These are phyloP conservation scores for Drosophila miranda DNA, from an alignment of 1,140 invertebrate genomes.

Conservation along the genomic window DNA sequence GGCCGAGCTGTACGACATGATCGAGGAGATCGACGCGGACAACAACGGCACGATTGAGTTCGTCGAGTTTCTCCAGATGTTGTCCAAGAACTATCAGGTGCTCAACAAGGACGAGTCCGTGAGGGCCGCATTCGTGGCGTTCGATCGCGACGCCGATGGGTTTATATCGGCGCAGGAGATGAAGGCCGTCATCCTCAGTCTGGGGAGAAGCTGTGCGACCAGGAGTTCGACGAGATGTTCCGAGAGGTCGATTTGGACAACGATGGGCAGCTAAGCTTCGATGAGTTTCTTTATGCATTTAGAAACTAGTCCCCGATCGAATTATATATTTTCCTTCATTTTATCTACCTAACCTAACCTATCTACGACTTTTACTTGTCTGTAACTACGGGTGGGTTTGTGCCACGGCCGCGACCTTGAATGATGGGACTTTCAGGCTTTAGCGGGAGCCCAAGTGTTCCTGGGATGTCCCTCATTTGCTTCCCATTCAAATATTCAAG, in stretches of 20 bases:
- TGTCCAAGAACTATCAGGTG: conserved; percentile 7
- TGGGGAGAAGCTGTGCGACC: conserved; percentile 33
- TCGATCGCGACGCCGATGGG: conserved; percentile 44
- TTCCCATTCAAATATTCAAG: conserved; percentile 20
- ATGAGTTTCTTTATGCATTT: conserved; percentile 32
- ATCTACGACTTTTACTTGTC: no score
- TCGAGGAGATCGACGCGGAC: conserved; percentile 43
- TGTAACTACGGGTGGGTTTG: no score
- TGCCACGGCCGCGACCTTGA: no score
- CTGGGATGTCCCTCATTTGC: background rate
- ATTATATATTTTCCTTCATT: no score
- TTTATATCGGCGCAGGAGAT: conserved; percentile 27
- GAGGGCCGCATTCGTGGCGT: conserved; percentile 22
- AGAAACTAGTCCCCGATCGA: no score
- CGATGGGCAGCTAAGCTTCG: conserved; percentile 33
- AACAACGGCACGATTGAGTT: conserved; percentile 27
- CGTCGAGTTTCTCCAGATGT: conserved; percentile 4
- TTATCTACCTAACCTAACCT: no score
- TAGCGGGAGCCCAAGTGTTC: background rate
- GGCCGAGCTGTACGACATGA: conserved; percentile 35
- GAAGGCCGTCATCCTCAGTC: conserved; percentile 11
- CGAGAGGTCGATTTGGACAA: conserved; percentile 39
- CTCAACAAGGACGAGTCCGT: conserved; percentile 16
- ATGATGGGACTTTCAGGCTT: no score
- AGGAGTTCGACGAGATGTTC: conserved; percentile 50